These are phyloP conservation scores for Elysia crispata DNA, from an alignment of 2,888 invertebrate species.

Conservation along the genomic window DNA sequence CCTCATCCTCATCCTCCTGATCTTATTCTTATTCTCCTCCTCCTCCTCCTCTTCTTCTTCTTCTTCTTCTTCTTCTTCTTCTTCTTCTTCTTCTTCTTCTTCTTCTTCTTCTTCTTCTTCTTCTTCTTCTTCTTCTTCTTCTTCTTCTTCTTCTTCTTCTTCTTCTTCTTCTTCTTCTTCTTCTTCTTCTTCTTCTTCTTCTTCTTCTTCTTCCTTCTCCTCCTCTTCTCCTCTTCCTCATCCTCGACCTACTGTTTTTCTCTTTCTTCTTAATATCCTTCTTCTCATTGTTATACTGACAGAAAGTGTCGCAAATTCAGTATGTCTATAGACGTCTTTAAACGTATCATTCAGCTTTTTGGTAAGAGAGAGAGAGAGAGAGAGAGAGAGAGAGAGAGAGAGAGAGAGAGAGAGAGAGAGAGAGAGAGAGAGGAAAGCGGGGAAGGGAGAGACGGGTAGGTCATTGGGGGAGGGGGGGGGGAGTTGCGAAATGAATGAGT, in stretches of 20 bases:
- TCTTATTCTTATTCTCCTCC: background rate
- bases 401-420: no score
- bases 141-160: background rate
- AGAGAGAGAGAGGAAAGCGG: no score
- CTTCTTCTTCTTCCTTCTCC: slow-evolving; percentile 20
- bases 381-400: no score
- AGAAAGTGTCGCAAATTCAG: no score
- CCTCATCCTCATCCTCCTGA: no score
- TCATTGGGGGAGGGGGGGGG: no score
- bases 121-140: slow-evolving; percentile 6
- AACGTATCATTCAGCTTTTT: no score
- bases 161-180: slow-evolving; percentile 9
- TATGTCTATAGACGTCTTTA: no score
- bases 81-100: slow-evolving; percentile 14
- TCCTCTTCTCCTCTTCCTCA: background rate
- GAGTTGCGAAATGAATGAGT: no score
- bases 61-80: slow-evolving; percentile 16
- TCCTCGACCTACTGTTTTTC: background rate
- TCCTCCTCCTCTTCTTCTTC: background rate
- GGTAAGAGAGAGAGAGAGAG: no score
- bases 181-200: slow-evolving; percentile 5
- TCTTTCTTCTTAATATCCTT: background rate
- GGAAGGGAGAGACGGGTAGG: no score
- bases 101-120: slow-evolving; percentile 5
- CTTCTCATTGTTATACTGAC: background rate